Evolutionary conservation across 2,888 invertebrate genomes (phyloP).

Genomic region (Microctonus hyperodae): DNA sequence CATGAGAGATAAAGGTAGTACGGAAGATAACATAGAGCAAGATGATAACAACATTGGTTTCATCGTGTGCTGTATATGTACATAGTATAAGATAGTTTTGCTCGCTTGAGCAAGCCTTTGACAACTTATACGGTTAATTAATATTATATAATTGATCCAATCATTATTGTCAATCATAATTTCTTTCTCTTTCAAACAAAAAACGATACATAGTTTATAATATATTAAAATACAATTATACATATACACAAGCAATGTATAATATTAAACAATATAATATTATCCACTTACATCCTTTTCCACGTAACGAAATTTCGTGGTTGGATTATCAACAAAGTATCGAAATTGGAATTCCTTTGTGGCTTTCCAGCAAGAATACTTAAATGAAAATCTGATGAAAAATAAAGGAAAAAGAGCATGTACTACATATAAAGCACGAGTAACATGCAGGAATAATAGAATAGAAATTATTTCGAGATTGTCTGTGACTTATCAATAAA

Average conservation of each 20-base stretch:
- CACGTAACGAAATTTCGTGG: slow-evolving; percentile 27
- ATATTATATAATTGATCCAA: slow-evolving; percentile 22
- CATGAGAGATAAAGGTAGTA: not conserved
- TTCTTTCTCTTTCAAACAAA: not conserved
- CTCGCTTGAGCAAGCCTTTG: slow-evolving; percentile 30
- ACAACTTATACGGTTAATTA: slow-evolving; percentile 48
- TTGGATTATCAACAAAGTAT: slow-evolving; percentile 31
- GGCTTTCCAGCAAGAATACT: slow-evolving; percentile 17
- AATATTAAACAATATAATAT: slow-evolving; percentile 24
- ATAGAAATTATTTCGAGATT: too few relatives aligned
- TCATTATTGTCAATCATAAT: not conserved
- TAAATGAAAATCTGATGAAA: not conserved
- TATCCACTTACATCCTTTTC: slow-evolving; percentile 31
- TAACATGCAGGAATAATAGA: too few relatives aligned
- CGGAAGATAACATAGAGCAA: slow-evolving; percentile 9
- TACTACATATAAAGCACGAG: slow-evolving; percentile 6
- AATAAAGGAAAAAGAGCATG: slow-evolving; percentile 11
- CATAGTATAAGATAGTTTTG: slow-evolving; percentile 4
- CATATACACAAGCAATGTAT: not conserved
- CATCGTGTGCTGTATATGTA: not conserved
- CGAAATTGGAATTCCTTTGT: slow-evolving; percentile 40
- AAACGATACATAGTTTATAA: not conserved
- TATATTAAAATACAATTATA: too few relatives aligned
- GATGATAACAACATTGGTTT: not conserved
- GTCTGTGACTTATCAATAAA: too few relatives aligned